phyloP scores from a whole-genome alignment of 2,113 vertebrate genomes.

The Gymnorhina tibicen region DNA sequence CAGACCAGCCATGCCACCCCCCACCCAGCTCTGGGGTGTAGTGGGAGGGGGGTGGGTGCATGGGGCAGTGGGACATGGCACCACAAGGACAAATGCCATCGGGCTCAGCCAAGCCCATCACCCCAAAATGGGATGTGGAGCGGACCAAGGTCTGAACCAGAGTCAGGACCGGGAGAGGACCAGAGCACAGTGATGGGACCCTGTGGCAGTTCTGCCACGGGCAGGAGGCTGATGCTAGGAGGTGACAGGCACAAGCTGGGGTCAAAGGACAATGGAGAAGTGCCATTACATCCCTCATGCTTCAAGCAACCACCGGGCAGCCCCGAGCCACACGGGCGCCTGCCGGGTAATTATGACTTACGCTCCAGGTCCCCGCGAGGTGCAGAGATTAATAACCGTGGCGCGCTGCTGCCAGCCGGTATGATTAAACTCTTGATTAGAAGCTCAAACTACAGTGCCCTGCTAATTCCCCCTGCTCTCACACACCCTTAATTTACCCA shows the following conservation, averaged over 20 bases:
- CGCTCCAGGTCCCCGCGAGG: neutral
- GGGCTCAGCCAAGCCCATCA: neutral
- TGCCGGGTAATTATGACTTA: conserved; percentile 5
- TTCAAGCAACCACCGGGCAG: neutral
- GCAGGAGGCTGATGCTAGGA: neutral
- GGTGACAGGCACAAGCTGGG: rapidly evolving
- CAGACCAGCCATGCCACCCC: neutral
- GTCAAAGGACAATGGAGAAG: neutral
- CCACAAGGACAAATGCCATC: rapidly evolving
- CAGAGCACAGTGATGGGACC: rapidly evolving
- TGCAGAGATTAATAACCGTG: conserved; percentile 38
- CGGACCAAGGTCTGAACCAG: neutral
- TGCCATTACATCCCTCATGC: rapidly evolving
- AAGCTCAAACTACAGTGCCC: conserved; percentile 9
- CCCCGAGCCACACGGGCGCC: neutral
- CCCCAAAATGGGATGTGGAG: rapidly evolving
- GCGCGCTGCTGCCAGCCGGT: neutral
- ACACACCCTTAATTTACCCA: neutral
- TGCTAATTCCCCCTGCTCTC: conserved; percentile 42
- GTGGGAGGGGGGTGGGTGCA: neutral
- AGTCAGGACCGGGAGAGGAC: too few species aligned
- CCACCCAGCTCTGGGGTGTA: neutral
- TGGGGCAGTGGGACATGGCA: neutral
- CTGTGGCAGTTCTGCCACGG: rapidly evolving
- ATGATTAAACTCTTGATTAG: conserved; percentile 68